These are phyloP conservation scores for Caranx ignobilis DNA, from an alignment of 2,113 vertebrate species.

Conservation along the genomic window DNA sequence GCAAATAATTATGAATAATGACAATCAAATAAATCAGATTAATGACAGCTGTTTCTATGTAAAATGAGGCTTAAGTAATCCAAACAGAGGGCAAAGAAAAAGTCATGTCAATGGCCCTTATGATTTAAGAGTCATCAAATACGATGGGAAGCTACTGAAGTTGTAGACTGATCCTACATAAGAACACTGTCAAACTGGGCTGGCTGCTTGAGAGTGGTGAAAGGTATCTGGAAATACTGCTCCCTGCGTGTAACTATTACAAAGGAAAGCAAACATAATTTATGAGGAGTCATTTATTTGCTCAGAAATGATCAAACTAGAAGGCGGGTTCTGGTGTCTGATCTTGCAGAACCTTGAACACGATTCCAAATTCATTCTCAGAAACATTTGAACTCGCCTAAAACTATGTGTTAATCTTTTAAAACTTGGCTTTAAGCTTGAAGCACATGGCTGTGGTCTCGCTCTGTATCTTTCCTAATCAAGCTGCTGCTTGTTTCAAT, in stretches of 20 bases:
- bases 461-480: conserved; percentile 24
- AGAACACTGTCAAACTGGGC: not conserved
- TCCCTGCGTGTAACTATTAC: conserved; percentile 8
- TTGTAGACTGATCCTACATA: conserved; percentile 21
- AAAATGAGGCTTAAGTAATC: not conserved
- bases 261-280: conserved; percentile 31
- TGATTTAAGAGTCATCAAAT: conserved; percentile 21
- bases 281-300: conserved; percentile 1
- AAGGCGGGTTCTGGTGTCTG: conserved; percentile 3
- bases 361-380: conserved; percentile 3
- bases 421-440: conserved; percentile 25
- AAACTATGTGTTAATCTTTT: conserved; percentile 12
- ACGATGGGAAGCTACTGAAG: conserved; percentile 1
- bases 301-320: not conserved
- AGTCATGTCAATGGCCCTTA: not conserved
- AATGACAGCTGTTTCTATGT: not conserved
- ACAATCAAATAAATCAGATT: not conserved
- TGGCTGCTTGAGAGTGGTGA: conserved; percentile 1
- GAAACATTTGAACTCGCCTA: conserved; percentile 2
- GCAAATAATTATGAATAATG: conserved; percentile 6
- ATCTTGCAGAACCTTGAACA: conserved; percentile 8
- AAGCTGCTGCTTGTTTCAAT: conserved; percentile 19
- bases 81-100: not conserved
- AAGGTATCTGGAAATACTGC: conserved; percentile 8
- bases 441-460: conserved; percentile 18